Conservation (phyloP, 1,140 invertebrate genomes). For the Tetraneura akinire region DNA sequence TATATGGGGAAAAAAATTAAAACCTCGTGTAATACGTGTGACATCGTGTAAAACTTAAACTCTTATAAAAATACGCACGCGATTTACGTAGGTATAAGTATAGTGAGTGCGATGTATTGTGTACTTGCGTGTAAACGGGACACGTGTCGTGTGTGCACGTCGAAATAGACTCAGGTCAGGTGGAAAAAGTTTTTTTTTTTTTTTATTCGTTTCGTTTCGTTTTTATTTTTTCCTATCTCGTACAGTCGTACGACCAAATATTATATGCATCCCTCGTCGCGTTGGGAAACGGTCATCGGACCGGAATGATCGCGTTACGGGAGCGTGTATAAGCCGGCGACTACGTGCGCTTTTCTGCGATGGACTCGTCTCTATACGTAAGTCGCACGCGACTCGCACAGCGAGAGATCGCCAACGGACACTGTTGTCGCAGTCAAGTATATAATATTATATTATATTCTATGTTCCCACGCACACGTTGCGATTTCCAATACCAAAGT, state of each 20-base stretch:
- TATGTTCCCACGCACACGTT: slow-evolving; percentile 28
- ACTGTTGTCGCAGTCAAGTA: no score
- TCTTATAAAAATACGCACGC: background rate
- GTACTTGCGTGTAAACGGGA: background rate
- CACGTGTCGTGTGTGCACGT: background rate
- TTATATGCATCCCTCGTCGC: background rate
- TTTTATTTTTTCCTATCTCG: background rate
- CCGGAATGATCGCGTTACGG: slow-evolving; percentile 39
- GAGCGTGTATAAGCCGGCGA: background rate
- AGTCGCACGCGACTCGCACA: slow-evolving; percentile 29
- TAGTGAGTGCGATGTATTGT: no score
- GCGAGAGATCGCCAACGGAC: slow-evolving; percentile 28
- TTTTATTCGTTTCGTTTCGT: background rate
- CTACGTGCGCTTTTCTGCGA: background rate
- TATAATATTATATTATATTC: no score
- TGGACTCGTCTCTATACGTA: background rate
- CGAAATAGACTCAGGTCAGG: slow-evolving; percentile 34
- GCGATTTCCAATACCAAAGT: no score
- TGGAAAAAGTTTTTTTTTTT: slow-evolving; percentile 31
- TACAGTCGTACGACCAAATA: no score
- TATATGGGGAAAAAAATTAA: background rate
- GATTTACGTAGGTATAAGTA: no score
- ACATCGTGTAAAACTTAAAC: background rate
- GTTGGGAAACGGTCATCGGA: slow-evolving; percentile 2
- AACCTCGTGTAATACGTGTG: background rate